Evolutionary conservation across 2,797 vertebrate species (phyloP).

Genomic region (Otus scops): DNA sequence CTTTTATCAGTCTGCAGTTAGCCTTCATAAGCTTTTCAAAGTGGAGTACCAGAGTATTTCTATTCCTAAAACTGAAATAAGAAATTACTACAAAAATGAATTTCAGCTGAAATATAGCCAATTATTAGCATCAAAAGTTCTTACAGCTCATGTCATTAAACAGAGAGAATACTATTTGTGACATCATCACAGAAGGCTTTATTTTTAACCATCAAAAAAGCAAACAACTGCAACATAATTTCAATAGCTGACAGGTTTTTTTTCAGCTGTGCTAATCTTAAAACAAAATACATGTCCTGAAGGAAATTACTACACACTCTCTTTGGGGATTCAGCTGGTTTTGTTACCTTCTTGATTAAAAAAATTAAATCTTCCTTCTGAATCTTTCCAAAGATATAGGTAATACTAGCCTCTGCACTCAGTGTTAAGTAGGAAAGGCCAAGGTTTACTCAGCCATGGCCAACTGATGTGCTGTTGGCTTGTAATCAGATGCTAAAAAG

Average conservation of each 20-base stretch:
- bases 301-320: constrained; percentile 2
- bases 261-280: constrained; percentile 32
- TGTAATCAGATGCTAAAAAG: constrained; percentile 51
- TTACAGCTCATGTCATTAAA: constrained; percentile 6
- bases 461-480: constrained; percentile 40
- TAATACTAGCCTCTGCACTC: not conserved
- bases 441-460: constrained; percentile 16
- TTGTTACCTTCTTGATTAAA: constrained; percentile 34
- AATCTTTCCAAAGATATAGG: constrained; percentile 17
- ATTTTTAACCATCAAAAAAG: constrained; percentile 25
- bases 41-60: not conserved
- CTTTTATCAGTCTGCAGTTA: not conserved
- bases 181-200: constrained; percentile 1
- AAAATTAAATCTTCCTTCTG: not conserved
- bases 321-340: not conserved
- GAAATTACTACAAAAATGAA: not conserved
- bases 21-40: constrained; percentile 21
- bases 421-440: not conserved
- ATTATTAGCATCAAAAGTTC: not conserved
- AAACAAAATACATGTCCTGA: constrained; percentile 38
- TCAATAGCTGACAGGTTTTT: not conserved
- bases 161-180: constrained; percentile 2
- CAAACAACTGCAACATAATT: constrained; percentile 50
- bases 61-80: constrained; percentile 1
- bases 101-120: not conserved